Evolutionary conservation across 2,797 vertebrate species (phyloP), one percentile per base, ranked within the genome.

Genomic region (Rallus crepitans): DNA sequence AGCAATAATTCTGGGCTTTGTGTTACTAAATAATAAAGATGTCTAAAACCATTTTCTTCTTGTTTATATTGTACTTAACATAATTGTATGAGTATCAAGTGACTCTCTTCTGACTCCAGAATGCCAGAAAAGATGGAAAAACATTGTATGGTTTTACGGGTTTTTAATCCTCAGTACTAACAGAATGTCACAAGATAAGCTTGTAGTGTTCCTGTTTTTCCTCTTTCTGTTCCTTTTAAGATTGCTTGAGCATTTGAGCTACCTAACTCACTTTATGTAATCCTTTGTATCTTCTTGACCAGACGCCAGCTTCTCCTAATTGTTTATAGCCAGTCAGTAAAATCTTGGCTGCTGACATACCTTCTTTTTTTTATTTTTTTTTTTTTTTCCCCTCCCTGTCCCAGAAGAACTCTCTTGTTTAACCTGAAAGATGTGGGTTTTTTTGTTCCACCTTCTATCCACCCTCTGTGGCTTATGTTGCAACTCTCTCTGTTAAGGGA

Each of bases 1-100:
- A 94, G 55, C 61, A 56, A 59, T 91, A 92, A 60, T 48, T 92
- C 40, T 15, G 94, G 73, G 66, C 30, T 77, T 92, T 95, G 91
- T 96, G 93, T 95, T 90, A 68, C 57, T 87, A 77, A 94, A 94
- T 78, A 97, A 97, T 97, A 97, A 97, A 97, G 87, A 82, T 94
- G 70, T 91, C 86, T 91, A 28, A 96, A 97, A 70, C 77, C 25
- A 81, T 92, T 91, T 93, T 90, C 69, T 95, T 95, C 94, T 94
- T 94, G 93, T 96, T 96, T 93, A 95, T 96, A 93, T 96, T 96
- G 81, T 95, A 64, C 80, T 91, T 94, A 82, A 82, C 14, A 3
- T 90, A 88, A 94, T 31, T 79, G 37, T 84, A 39, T 69, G 66
- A 86, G 39, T 82, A 91, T 53, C 0, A 3, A 83, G 30, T 77